Conservation (phyloP, 2,888 invertebrate genomes). For the Cantharis flavilabris region DNA sequence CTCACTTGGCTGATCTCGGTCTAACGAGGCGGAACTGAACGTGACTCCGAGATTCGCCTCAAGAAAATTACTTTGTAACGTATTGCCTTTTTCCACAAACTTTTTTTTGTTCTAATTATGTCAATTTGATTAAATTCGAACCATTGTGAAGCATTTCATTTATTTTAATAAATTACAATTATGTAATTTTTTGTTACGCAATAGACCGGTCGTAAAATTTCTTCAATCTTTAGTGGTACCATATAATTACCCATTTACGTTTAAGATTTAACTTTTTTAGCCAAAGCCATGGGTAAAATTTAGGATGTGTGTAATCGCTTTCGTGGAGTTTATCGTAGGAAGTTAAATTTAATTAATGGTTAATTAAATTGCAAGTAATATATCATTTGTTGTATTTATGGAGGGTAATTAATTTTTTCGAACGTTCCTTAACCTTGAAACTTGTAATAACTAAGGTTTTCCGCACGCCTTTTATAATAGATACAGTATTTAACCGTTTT, state of each 20-base stretch:
- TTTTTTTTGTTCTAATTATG: constrained; percentile 24
- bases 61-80: constrained; percentile 33
- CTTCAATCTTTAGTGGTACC: background rate
- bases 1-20: constrained; percentile 34
- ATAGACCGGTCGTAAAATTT: background rate
- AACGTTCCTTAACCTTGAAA: constrained; percentile 31
- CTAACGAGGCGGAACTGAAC: constrained; percentile 36
- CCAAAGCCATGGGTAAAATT: background rate
- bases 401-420: constrained; percentile 22
- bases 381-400: constrained; percentile 14
- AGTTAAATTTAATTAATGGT: background rate
- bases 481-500: constrained; percentile 32
- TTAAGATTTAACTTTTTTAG: background rate
- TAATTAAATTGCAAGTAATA: constrained; percentile 3
- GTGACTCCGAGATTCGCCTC: constrained; percentile 31
- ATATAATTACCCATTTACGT: background rate
- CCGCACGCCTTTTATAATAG: constrained; percentile 30
- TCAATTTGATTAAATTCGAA: background rate
- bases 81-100: constrained; percentile 26
- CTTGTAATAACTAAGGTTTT: constrained; percentile 27
- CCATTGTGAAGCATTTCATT: background rate
- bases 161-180: background rate
- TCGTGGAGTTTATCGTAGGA: background rate
- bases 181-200: background rate
- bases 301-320: background rate